Evolutionary conservation across 2,113 vertebrate species (phyloP), one percentile per base, ranked within the genome.

Genomic region (Lagenorhynchus albirostris): DNA sequence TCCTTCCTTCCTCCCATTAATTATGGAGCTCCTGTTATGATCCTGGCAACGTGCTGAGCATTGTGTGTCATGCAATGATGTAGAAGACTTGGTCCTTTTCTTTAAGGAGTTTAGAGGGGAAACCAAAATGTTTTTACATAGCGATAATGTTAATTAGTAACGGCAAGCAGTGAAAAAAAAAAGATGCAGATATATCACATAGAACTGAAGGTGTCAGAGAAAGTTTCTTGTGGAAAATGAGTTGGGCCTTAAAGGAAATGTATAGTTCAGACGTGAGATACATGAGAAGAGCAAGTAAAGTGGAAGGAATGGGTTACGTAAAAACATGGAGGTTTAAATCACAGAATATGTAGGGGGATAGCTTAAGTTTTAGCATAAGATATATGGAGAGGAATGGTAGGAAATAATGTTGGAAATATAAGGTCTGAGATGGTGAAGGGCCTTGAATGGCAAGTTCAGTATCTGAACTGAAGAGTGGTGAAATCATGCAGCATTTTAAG

Each of bases 131-230:
- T 31, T 89, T 80, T 93, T 44, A 18, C 8, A 53, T 20, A 84
- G 6, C 36, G 31, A 79, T 81, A 55, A 63, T 25, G 41, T 50
- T 80, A 76, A 41, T 41, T 92, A 47, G 7, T 95, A 92, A 36
- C 67, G 11, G 1, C 20, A 81, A 94, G 13, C 17, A 73, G 6
- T 41, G 26, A 25, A 65, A 76, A 65, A 17, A 76, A 67, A 21
- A 2, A 17, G 50, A 0, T 67, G 0, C 25, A 76, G 4, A 7
- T 31, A 13, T 44, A 23, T 33, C 23, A 33, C 5, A n/a, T 2
- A 47, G 33, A 44, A 1, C 15, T 17, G 26, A 33, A 44, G 4
- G 31, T 33, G 23, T 76, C 41, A 65, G 55, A 55, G 23, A 53
- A 92, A 62, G 6, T 38, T 41, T 95, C 20, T 11, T 76, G 2